phyloP scores from a whole-genome alignment of 1,140 invertebrate species.

The Papilio dardanus region DNA sequence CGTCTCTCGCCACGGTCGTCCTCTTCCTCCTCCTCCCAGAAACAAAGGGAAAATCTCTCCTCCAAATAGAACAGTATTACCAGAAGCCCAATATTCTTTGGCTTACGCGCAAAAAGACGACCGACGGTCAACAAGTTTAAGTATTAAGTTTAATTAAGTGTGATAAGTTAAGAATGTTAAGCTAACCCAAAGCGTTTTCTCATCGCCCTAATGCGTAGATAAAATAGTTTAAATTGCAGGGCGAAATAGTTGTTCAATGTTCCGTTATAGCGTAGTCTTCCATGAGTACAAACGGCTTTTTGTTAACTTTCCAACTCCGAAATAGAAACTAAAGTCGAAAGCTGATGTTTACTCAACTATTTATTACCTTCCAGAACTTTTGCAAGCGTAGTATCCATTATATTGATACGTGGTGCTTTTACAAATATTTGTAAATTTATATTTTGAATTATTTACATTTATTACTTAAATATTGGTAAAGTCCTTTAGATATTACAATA shows the following conservation, averaged over 20 bases:
- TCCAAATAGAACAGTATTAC: slow-evolving; percentile 92
- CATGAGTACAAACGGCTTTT: slow-evolving; percentile 8
- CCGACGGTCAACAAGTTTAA: slow-evolving; percentile 59
- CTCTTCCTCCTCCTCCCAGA: slow-evolving; percentile 90
- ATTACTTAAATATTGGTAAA: not conserved
- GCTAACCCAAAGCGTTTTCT: slow-evolving; percentile 7
- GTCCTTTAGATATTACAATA: not conserved
- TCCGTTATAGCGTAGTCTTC: not conserved
- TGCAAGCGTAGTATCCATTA: too few relatives aligned
- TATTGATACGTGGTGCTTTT: not conserved
- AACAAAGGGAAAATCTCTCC: slow-evolving; percentile 89
- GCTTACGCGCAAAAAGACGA: slow-evolving; percentile 78
- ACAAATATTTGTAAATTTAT: not conserved
- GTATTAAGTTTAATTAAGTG: slow-evolving; percentile 42
- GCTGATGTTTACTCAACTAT: too few relatives aligned
- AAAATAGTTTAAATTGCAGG: slow-evolving; percentile 5
- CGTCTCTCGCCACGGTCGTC: slow-evolving; percentile 86
- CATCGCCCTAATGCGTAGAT: not conserved
- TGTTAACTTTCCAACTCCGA: not conserved
- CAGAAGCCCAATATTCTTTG: slow-evolving; percentile 85
- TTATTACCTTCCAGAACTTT: not conserved
- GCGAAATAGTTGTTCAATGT: not conserved
- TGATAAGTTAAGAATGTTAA: slow-evolving; percentile 31
- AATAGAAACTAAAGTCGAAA: not conserved
- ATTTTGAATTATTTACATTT: not conserved